A percentile compares a stretch with the other conserved stretches of the same genome.
Conservation (phyloP, 2,797 vertebrate genomes). For the Etheostoma perlongum region DNA sequence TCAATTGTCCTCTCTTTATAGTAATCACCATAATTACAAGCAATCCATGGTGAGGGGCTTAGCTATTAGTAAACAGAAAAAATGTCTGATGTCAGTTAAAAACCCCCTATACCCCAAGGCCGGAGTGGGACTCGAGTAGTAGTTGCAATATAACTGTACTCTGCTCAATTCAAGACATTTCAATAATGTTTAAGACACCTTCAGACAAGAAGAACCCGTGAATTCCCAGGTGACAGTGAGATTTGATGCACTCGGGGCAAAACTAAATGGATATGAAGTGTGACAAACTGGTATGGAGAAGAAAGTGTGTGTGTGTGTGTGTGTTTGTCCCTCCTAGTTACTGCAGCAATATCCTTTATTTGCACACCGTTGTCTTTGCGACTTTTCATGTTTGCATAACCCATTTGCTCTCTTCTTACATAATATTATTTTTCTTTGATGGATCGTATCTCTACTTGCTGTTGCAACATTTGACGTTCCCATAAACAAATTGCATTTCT, state of each 20-base stretch:
- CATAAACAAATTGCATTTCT: background rate
- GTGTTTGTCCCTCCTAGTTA: background rate
- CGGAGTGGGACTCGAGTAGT: background rate
- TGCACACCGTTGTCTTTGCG: background rate
- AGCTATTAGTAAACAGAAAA: background rate
- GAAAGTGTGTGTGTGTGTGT: slow-evolving; percentile 12
- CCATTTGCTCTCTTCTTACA: background rate
- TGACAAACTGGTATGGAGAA: slow-evolving; percentile 34
- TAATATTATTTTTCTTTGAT: background rate
- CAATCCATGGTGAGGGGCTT: background rate
- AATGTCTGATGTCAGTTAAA: background rate
- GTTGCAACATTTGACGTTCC: background rate
- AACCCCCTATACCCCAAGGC: too few relatives aligned
- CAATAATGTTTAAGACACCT: background rate
- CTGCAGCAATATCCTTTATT: too few relatives aligned
- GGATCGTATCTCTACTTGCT: background rate
- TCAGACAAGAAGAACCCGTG: slow-evolving; percentile 15
- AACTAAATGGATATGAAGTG: slow-evolving; percentile 33
- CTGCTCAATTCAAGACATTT: slow-evolving; percentile 9
- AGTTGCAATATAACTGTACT: background rate
- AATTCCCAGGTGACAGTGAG: slow-evolving; percentile 20
- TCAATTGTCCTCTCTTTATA: too few relatives aligned
- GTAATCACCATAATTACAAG: background rate
- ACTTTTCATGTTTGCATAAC: background rate
- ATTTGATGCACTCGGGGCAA: slow-evolving; percentile 27